These are phyloP conservation scores for Hippasteria phrygiana DNA, from an alignment of 53 echinoderm and acorn worm genomes.

Conservation along the genomic window DNA sequence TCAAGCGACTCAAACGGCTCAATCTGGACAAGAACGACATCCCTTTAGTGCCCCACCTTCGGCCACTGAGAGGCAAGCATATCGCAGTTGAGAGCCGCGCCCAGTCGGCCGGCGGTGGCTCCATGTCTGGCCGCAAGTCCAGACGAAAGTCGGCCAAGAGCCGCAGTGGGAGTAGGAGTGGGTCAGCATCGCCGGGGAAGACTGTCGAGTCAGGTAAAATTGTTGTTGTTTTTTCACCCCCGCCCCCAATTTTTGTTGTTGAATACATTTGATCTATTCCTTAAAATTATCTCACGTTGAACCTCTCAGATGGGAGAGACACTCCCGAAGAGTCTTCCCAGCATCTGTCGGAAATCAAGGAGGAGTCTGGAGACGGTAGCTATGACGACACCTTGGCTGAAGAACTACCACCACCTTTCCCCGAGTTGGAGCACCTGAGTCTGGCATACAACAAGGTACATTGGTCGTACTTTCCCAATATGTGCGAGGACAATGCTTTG, in stretches of 20 bases:
- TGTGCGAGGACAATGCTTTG: too few relatives aligned
- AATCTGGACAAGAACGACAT: slow-evolving; percentile 96
- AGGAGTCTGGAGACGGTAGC: background rate
- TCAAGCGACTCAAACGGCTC: slow-evolving; percentile 85
- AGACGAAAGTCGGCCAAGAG: slow-evolving; percentile 35
- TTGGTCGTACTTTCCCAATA: too few relatives aligned
- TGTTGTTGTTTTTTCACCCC: too few relatives aligned
- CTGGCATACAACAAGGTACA: slow-evolving; percentile 93
- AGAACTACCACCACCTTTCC: slow-evolving; percentile 88
- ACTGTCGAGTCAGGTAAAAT: slow-evolving; percentile 49
- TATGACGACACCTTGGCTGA: background rate
- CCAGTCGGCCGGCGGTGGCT: slow-evolving; percentile 49
- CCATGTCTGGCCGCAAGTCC: slow-evolving; percentile 64
- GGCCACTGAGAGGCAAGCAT: slow-evolving; percentile 82
- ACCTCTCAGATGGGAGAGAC: background rate
- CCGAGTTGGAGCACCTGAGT: slow-evolving; percentile 84
- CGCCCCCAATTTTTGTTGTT: too few relatives aligned
- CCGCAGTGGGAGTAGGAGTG: slow-evolving; percentile 56
- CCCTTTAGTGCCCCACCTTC: slow-evolving; percentile 87
- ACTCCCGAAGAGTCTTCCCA: background rate
- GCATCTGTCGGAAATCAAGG: slow-evolving; percentile 16
- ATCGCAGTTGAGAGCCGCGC: slow-evolving; percentile 69
- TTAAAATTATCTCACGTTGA: background rate
- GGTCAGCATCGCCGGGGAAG: slow-evolving; percentile 21
- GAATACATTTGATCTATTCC: background rate